A percentile compares a stretch with the other conserved stretches of the same genome.
Evolutionary conservation across 2,113 vertebrate species (phyloP).

Genomic region (Desmodus rotundus): DNA sequence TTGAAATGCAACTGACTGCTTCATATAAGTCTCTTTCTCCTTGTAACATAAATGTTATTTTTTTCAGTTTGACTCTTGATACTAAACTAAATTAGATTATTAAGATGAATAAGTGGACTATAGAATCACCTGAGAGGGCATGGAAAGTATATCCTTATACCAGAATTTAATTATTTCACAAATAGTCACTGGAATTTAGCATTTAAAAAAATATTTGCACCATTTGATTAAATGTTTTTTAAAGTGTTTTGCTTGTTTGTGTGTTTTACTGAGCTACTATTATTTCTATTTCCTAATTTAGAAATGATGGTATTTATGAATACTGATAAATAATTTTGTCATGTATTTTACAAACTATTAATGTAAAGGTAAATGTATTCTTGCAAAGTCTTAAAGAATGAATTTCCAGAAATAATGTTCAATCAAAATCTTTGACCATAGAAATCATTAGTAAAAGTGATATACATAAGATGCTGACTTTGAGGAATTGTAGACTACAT

Average conservation of each 20-base stretch:
- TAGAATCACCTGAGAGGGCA: neutral
- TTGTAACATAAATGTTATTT: neutral
- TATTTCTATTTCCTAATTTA: constrained; percentile 12
- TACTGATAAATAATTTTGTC: neutral
- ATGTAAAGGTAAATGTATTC: neutral
- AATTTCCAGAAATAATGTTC: neutral
- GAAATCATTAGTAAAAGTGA: too few relatives aligned
- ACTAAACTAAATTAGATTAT: neutral
- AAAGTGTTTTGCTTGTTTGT: neutral
- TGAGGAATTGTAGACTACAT: neutral
- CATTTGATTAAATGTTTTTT: neutral
- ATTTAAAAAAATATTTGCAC: neutral
- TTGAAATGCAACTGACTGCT: neutral
- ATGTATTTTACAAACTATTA: neutral
- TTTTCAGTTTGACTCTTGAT: neutral
- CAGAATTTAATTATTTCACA: neutral
- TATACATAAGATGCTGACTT: neutral
- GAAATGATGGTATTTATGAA: neutral
- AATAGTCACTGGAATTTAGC: neutral
- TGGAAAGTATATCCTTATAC: neutral
- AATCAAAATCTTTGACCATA: neutral
- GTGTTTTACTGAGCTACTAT: rapidly evolving
- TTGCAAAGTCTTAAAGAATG: neutral
- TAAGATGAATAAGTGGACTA: neutral
- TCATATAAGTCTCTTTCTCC: neutral